phyloP scores from a whole-genome alignment of 1,140 invertebrate genomes.

The Papilio machaon region DNA sequence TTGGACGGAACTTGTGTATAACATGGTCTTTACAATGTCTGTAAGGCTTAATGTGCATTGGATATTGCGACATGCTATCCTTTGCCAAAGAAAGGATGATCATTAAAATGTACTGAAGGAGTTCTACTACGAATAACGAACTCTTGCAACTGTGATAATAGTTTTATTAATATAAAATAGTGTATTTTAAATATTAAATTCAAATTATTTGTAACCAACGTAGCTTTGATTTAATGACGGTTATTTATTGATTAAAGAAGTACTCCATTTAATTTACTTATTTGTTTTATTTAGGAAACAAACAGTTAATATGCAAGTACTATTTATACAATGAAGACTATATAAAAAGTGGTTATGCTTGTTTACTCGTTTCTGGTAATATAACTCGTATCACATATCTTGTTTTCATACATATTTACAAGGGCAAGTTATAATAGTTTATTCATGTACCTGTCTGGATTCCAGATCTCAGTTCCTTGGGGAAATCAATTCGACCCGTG shows the following conservation, averaged over 20 bases:
- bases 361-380: not conserved
- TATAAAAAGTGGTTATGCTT: not conserved
- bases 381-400: not conserved
- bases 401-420: not conserved
- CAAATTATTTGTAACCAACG: not conserved
- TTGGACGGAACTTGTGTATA: slow-evolving; percentile 27
- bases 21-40: slow-evolving; percentile 25
- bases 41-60: slow-evolving; percentile 27
- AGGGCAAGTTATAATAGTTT: slow-evolving; percentile 3
- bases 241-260: not conserved
- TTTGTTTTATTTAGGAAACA: too few relatives aligned
- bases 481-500: slow-evolving; percentile 9
- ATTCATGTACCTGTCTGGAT: slow-evolving; percentile 20
- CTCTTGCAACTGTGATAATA: slow-evolving; percentile 9
- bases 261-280: too few relatives aligned
- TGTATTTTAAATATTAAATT: not conserved
- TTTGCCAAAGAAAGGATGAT: slow-evolving; percentile 14
- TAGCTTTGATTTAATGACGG: not conserved
- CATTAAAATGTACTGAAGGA: slow-evolving; percentile 31
- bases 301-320: too few relatives aligned
- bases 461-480: not conserved
- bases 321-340: too few relatives aligned
- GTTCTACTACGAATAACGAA: not conserved
- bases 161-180: not conserved
- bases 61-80: slow-evolving; percentile 21